These are phyloP conservation scores for Coendou prehensilis DNA, from an alignment of 2,797 vertebrate species.

Conservation along the genomic window DNA sequence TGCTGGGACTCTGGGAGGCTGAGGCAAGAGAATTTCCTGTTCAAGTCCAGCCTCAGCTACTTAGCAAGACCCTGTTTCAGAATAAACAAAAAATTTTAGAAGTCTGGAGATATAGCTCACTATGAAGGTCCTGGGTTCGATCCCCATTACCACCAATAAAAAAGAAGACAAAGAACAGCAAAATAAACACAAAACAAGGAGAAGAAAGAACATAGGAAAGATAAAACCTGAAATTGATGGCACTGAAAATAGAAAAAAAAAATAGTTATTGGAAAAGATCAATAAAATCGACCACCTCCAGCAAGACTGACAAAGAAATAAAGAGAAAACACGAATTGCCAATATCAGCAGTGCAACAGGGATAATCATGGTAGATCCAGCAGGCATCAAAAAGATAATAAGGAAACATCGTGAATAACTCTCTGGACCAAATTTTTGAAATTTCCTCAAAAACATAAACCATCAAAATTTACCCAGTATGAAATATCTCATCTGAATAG, in stretches of 20 bases:
- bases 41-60: neutral
- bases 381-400: neutral
- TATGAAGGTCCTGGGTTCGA: neutral
- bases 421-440: too few species aligned
- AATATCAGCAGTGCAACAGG: neutral
- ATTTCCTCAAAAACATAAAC: conserved; percentile 30
- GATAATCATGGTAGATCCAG: neutral
- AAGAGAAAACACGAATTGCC: neutral
- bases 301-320: neutral
- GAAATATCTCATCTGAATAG: neutral
- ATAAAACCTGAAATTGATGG: neutral
- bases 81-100: neutral
- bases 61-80: neutral
- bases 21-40: neutral
- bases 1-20: neutral
- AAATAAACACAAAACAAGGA: neutral
- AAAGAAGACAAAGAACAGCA: neutral
- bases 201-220: neutral
- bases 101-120: neutral
- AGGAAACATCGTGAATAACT: neutral
- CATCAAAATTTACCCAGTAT: neutral
- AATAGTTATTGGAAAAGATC: neutral
- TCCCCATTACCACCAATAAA: neutral
- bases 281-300: neutral
- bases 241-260: neutral